Conservation (phyloP, 2,888 invertebrate genomes). For the Syritta pipiens region DNA sequence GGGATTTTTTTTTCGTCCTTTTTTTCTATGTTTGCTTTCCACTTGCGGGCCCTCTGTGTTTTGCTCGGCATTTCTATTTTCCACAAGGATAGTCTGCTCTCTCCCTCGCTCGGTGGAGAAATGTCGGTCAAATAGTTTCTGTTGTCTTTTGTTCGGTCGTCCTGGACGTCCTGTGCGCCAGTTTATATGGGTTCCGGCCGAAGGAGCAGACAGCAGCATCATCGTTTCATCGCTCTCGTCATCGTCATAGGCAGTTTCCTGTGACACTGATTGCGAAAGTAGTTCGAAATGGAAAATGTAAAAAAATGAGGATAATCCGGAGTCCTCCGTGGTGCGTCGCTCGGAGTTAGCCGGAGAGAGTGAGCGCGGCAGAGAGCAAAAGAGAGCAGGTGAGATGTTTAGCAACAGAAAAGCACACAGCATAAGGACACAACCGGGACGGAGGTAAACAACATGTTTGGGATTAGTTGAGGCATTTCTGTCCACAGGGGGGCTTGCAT, state of each 20-base stretch:
- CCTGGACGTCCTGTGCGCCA: conserved; percentile 9
- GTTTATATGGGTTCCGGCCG: background rate
- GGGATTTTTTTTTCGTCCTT: background rate
- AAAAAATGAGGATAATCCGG: conserved; percentile 43
- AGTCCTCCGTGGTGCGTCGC: too few species aligned
- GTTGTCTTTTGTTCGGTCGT: conserved; percentile 30
- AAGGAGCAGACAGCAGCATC: background rate
- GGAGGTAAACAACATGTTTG: conserved; percentile 38
- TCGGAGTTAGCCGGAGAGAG: background rate
- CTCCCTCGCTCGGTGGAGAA: conserved; percentile 35
- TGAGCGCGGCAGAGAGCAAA: background rate
- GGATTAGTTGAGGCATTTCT: conserved; percentile 9
- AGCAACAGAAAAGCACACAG: conserved; percentile 14
- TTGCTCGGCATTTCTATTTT: conserved; percentile 12
- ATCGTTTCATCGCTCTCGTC: conserved; percentile 22
- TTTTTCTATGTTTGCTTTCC: conserved; percentile 1
- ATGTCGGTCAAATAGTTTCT: conserved; percentile 65
- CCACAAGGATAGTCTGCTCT: too few species aligned
- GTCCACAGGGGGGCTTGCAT: conserved; percentile 5
- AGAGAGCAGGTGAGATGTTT: conserved; percentile 11
- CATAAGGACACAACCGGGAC: background rate
- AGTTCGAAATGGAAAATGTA: conserved; percentile 49
- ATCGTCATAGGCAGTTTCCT: conserved; percentile 31
- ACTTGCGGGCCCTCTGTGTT: conserved; percentile 20
- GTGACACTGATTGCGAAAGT: conserved; percentile 59